These are phyloP conservation scores for Ecliptopera silaceata DNA, from an alignment of 2,888 invertebrate genomes.

Conservation along the genomic window DNA sequence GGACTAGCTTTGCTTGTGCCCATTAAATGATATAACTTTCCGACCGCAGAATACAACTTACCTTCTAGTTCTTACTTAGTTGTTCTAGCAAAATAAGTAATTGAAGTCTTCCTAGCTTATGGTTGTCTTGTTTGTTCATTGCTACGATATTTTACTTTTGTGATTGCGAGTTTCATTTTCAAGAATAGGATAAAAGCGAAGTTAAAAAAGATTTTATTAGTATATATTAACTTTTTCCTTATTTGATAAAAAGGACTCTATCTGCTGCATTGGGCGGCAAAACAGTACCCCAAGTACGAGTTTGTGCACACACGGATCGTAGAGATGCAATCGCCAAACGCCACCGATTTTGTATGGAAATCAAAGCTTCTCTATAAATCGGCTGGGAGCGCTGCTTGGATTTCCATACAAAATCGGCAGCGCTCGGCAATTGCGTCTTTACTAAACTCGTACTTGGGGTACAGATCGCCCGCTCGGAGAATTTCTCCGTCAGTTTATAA, in stretches of 20 bases:
- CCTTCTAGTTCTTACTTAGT: not conserved
- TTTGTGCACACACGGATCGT: too few species aligned
- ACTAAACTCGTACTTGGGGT: too few species aligned
- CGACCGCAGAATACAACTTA: too few species aligned
- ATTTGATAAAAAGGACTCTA: slow-evolving; percentile 16
- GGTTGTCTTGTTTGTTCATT: not conserved
- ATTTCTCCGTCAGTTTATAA: slow-evolving; percentile 23
- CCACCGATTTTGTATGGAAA: too few species aligned
- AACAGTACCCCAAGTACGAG: too few species aligned
- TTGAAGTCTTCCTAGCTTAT: not conserved
- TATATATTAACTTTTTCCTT: slow-evolving; percentile 13
- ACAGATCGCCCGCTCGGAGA: slow-evolving; percentile 22
- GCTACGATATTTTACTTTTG: not conserved
- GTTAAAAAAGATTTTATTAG: slow-evolving; percentile 6
- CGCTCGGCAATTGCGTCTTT: too few species aligned
- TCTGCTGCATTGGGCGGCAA: slow-evolving; percentile 13
- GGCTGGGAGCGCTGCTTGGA: too few species aligned
- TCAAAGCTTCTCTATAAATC: too few species aligned
- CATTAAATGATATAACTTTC: too few species aligned
- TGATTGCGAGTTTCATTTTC: slow-evolving; percentile 1
- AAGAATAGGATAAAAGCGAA: not conserved
- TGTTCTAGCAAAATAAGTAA: not conserved
- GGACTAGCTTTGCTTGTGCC: too few species aligned
- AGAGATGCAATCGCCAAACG: too few species aligned
- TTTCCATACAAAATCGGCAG: too few species aligned